Conservation (phyloP, 2,113 vertebrate species). For the Cryptoleucopteryx plumbea region DNA sequence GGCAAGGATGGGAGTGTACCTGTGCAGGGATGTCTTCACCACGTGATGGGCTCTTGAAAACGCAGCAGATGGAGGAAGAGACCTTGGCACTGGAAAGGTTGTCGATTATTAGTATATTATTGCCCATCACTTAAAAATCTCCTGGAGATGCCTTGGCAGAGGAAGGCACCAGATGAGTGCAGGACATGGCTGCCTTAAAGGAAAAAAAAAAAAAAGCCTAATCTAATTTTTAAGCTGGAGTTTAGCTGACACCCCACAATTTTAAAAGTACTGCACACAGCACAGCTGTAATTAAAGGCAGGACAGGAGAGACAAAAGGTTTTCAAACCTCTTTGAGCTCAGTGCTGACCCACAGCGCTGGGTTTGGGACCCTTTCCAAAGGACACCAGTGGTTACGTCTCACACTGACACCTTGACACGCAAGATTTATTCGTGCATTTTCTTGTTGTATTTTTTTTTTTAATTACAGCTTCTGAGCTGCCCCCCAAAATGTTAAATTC, state of each 20-base stretch:
- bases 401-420: neutral
- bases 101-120: neutral
- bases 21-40: neutral
- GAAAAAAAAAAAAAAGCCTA: neutral
- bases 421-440: neutral
- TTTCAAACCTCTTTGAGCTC: neutral
- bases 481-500: neutral
- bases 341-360: neutral
- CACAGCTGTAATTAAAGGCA: neutral
- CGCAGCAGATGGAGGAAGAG: neutral
- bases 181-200: neutral
- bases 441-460: neutral
- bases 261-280: neutral
- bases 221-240: conserved; percentile 5
- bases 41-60: neutral
- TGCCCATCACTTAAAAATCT: neutral
- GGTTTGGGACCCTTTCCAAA: neutral
- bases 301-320: neutral
- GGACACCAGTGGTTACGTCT: neutral
- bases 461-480: neutral
- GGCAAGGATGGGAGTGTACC: neutral
- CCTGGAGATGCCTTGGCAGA: neutral
- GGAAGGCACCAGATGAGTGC: neutral
- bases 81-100: neutral
- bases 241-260: neutral